Base-by-base conservation (phyloP, 2,888 invertebrate species). In the Melanostoma mellinum region DNA sequence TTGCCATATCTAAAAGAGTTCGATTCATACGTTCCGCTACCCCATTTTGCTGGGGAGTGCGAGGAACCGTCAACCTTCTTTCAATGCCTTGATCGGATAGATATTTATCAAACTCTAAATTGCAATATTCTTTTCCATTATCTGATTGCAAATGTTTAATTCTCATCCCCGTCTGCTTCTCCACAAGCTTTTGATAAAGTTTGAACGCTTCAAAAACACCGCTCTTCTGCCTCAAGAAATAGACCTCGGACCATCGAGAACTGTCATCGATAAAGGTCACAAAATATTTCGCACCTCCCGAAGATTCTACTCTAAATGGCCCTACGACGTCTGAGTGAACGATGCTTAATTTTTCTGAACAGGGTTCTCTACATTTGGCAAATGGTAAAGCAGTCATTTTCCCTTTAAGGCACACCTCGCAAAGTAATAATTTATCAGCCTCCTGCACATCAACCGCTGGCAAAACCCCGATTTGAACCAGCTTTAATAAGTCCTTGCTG, bases 41-140 rank as follows among this genome's bases (percentile, higher is more conserved):
- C 38, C 87, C 87, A 63, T 88, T 88, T 82, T 87, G 87, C 40
- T 88, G 86, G 20, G n/a, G n/a, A n/a, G n/a, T n/a, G n/a, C n/a
- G n/a, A n/a, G n/a, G n/a, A n/a, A n/a, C n/a, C n/a, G n/a, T n/a
- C n/a, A n/a, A n/a, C 20, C 20, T 20, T 20, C 20, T 20, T 20
- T 20, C 20, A 20, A 20, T 20, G 0, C 20, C 20, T 20, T 20
- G 20, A 20, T 20, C 20, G 20, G 20, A 20, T 20, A 20, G 20
- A 20, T 20, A 20, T 1, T 20, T 20, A 20, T 20, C 20, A 20
- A 20, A 20, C 20, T 20, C 20, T 20, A 20, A 20, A 20, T 20
- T 20, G 20, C 20, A 20, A 20, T 20, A 20, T 20, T 20, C 20
- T 20, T 20, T 20, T n/a, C 86, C 87, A 78, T 86, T 86, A 74